phyloP scores from a whole-genome alignment of 2,113 vertebrate species.

The Gambusia holbrooki region DNA sequence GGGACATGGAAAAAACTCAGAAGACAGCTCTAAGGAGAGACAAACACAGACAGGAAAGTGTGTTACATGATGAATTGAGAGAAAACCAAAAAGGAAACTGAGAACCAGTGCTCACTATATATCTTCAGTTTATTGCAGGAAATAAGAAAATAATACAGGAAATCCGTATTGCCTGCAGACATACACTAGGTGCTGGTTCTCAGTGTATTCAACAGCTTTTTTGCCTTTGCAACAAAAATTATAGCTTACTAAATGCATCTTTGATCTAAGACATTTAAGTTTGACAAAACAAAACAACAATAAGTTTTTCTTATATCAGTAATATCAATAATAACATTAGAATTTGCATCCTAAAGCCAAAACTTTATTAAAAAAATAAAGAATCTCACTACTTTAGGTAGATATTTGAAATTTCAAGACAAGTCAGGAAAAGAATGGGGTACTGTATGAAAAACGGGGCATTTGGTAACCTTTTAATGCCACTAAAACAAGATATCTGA shows the following conservation, averaged over 20 bases:
- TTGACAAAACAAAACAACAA: background rate
- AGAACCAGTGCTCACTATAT: background rate
- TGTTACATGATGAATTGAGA: background rate
- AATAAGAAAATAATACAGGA: too few species aligned
- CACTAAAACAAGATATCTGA: background rate
- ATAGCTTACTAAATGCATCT: too few species aligned
- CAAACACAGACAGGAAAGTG: constrained; percentile 22
- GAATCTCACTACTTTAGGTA: too few species aligned
- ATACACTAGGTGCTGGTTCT: too few species aligned
- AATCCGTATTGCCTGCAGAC: too few species aligned
- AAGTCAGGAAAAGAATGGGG: too few species aligned
- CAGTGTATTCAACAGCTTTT: too few species aligned
- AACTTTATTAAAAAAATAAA: too few species aligned
- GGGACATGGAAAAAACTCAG: constrained; percentile 75
- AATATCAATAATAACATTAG: background rate
- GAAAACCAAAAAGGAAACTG: background rate
- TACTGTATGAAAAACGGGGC: background rate
- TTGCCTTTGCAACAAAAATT: too few species aligned
- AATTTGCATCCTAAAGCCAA: too few species aligned
- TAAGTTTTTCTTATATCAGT: background rate
- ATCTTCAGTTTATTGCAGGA: too few species aligned
- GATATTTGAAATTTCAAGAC: too few species aligned
- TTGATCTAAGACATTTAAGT: background rate
- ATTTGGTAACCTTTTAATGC: background rate
- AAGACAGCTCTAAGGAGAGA: constrained; percentile 50